Base-by-base conservation (phyloP, 2,888 invertebrate species). In the Polydrusus tereticollis region DNA sequence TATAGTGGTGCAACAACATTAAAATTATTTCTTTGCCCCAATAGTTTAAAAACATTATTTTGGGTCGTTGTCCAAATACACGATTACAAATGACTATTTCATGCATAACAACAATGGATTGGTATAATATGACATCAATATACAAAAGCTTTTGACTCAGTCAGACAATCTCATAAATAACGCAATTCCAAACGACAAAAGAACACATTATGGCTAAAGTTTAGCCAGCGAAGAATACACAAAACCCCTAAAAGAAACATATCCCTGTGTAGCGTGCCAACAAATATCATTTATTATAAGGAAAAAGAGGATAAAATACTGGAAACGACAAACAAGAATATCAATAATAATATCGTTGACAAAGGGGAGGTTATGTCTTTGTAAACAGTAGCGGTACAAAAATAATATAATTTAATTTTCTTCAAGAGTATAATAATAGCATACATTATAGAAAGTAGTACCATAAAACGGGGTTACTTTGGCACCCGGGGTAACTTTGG, bases 241-340 rank as follows among this genome's bases (percentile, higher is more conserved):
- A 78, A 78, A 76, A 72, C 73, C 69, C 66, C 72, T 75, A 75
- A 79, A 82, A 82, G 82, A 81, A 82, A 80, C 82, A 82, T 82
- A 79, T 82, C 78, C 80, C 82, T 82, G 78, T 78, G 80, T 82
- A 80, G 80, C 80, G 81, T 81, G 80, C 82, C 82, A 81, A 81
- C 82, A 82, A 84, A 83, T 83, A 82, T 83, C 84, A 84, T 84
- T 84, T 84, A 84, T 84, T 83, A 83, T 81, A 57, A 79, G 82
- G 83, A 81, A 82, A 82, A 82, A 79, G 79, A 78, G 79, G 81
- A 84, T 69, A 73, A 73, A 73, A 73, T 73, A 73, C 73, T 69
- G 73, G 82, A 73, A 73, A 82, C 81, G 79, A 82, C 83, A 84
- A 84, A 84, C 83, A 84, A 84, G 83, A 83, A 85, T 85, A 84